These are phyloP conservation scores for Perognathus longimembris DNA, from an alignment of 2,113 vertebrate species.

Conservation along the genomic window DNA sequence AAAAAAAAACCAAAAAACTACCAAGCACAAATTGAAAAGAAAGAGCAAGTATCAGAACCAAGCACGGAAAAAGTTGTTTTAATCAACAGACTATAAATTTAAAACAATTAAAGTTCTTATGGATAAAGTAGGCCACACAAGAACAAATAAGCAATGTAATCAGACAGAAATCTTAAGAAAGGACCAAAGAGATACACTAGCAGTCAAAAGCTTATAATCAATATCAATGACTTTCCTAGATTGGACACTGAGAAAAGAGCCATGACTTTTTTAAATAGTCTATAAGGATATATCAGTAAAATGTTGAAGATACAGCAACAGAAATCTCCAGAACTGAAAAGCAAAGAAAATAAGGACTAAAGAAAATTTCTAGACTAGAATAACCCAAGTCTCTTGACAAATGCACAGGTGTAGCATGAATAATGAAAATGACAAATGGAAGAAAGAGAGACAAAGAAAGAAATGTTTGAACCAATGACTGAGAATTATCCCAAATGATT, in stretches of 20 bases:
- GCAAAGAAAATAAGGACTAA: background rate
- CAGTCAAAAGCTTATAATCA: background rate
- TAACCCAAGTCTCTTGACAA: background rate
- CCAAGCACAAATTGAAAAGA: background rate
- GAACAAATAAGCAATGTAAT: background rate
- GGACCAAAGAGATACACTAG: background rate
- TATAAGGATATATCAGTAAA: no score
- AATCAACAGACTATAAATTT: background rate
- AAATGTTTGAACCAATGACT: background rate
- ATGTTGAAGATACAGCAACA: background rate
- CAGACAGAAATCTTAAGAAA: slow-evolving; percentile 1
- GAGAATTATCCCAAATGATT: background rate
- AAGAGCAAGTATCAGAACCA: background rate
- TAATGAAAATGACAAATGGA: background rate
- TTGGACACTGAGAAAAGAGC: background rate
- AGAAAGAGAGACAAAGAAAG: background rate
- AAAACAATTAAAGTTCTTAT: background rate
- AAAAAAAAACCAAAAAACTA: background rate
- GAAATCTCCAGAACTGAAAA: background rate
- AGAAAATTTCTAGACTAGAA: background rate
- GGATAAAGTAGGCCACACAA: background rate
- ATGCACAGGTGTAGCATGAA: background rate
- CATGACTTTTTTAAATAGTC: background rate
- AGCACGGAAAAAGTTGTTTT: background rate
- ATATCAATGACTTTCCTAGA: background rate